A percentile compares a stretch with the other conserved stretches of the same genome.
These are phyloP conservation scores for Solen grandis DNA, from an alignment of 1,140 invertebrate genomes.

Conservation along the genomic window DNA sequence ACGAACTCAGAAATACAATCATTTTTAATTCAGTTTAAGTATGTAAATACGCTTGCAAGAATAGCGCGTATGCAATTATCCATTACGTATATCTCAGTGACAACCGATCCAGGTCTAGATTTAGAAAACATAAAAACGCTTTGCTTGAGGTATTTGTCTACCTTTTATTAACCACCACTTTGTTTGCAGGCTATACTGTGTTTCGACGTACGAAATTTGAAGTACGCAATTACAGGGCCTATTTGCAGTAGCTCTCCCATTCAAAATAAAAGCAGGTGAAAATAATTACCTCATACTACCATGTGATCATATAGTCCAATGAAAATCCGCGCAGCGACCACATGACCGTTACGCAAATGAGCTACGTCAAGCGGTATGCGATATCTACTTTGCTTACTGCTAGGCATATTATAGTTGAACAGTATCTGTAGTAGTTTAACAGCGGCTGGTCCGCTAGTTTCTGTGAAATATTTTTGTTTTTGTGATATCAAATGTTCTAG, in stretches of 20 bases:
- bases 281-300: background rate
- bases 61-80: too few species aligned
- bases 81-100: too few species aligned
- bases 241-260: background rate
- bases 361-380: constrained; percentile 38
- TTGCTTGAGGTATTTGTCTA: too few species aligned
- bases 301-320: constrained; percentile 37
- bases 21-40: too few species aligned
- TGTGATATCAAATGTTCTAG: constrained; percentile 44
- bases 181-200: too few species aligned
- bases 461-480: constrained; percentile 35
- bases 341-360: constrained; percentile 49
- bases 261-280: background rate
- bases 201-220: too few species aligned
- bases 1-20: too few species aligned
- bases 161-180: too few species aligned
- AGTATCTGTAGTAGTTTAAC: constrained; percentile 38
- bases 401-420: constrained; percentile 22
- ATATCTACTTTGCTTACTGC: background rate
- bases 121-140: too few species aligned
- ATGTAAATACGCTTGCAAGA: too few species aligned
- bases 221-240: background rate
- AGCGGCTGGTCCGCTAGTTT: constrained; percentile 60
- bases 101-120: too few species aligned
- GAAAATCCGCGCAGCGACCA: background rate